Percentiles rank a stretch among this genome's conserved stretches.
Conservation (phyloP, 2,797 vertebrate genomes). For the Dryobates pubescens region DNA sequence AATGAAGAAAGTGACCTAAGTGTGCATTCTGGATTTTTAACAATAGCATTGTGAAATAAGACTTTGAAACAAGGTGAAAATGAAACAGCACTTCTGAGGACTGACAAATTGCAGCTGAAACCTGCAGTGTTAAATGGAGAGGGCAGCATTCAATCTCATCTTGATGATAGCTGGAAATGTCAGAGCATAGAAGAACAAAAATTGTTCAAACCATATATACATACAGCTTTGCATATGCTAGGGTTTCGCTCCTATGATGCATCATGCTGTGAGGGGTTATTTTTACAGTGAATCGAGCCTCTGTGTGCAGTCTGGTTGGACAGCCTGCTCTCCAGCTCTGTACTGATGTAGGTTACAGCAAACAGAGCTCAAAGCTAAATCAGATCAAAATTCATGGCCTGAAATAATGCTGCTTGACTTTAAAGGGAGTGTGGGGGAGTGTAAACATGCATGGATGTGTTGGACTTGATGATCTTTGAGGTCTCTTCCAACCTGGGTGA, state of each 20-base stretch:
- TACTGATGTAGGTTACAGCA: not conserved
- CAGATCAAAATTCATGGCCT: not conserved
- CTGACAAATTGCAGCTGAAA: not conserved
- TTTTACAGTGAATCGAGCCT: not conserved
- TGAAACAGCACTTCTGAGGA: not conserved
- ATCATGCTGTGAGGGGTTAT: not conserved
- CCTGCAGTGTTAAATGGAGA: not conserved
- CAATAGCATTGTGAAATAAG: not conserved
- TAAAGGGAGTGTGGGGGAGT: fast-evolving
- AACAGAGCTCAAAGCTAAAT: not conserved
- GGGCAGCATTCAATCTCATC: not conserved
- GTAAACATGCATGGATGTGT: not conserved
- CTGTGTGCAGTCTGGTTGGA: not conserved
- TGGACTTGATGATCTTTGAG: not conserved
- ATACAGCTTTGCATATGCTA: not conserved
- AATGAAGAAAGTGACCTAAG: not conserved
- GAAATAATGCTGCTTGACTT: not conserved
- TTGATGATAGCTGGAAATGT: not conserved
- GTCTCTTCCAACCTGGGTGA: no score
- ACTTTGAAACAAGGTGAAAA: not conserved
- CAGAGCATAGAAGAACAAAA: not conserved
- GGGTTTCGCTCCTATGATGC: not conserved
- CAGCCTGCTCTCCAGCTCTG: not conserved
- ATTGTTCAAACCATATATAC: not conserved
- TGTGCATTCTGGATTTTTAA: not conserved